phyloP scores from a whole-genome alignment of 2,113 vertebrate species.

The Euleptes europaea region DNA sequence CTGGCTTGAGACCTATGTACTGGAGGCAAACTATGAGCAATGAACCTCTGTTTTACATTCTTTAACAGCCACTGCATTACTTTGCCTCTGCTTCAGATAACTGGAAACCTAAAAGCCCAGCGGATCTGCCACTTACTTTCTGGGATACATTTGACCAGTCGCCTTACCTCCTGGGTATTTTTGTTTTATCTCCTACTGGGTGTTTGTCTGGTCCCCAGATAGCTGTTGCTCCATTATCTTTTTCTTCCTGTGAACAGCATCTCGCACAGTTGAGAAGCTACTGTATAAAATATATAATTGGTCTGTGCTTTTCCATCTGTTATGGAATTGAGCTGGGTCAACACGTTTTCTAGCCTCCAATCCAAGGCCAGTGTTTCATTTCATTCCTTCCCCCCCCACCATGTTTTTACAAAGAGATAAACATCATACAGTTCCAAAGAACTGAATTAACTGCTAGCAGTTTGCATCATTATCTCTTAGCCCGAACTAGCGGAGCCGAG shows the following conservation, averaged over 20 bases:
- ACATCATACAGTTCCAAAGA: neutral
- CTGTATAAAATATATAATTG: neutral
- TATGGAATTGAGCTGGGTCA: neutral
- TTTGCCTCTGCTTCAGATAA: no score
- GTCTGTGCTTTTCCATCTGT: neutral
- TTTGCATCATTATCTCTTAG: constrained; percentile 7
- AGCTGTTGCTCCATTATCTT: neutral
- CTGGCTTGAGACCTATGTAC: no score
- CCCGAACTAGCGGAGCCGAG: neutral
- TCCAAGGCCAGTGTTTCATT: neutral
- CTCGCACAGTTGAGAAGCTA: neutral
- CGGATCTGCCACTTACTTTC: neutral
- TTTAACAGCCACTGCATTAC: no score
- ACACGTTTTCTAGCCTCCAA: neutral
- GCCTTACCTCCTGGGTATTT: neutral
- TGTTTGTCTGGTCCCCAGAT: neutral
- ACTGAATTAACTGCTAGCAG: constrained; percentile 34
- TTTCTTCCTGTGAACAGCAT: neutral
- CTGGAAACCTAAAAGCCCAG: no score
- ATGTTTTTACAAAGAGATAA: neutral
- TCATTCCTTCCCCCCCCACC: constrained; percentile 2
- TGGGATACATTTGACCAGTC: neutral
- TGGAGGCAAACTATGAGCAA: no score
- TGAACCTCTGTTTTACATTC: no score
- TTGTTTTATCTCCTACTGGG: neutral